Evolutionary conservation across 1,140 invertebrate genomes (phyloP), one percentile per base, ranked within the genome.

Genomic region (Macrobrachium rosenbergii): DNA sequence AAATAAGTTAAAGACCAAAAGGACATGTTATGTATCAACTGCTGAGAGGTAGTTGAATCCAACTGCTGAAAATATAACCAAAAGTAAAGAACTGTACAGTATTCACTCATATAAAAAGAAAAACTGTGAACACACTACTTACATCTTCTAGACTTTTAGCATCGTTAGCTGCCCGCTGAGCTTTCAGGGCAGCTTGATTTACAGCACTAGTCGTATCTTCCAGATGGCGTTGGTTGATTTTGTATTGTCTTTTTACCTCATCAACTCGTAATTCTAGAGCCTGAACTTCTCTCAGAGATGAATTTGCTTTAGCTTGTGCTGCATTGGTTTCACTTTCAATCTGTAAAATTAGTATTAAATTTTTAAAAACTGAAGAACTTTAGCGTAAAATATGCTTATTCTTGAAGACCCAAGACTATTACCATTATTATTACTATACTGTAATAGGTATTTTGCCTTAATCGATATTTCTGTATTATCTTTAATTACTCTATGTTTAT

Each of bases 251-350:
- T 90, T 96, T 95, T 14, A 98, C 92, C 62, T 94, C 93, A 87
- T 95, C 94, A 19, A 98, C 92, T 77, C 94, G 93, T 0, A 92
- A 92, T 63, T 95, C 94, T 77, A 98, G 91, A 2, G 92, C 90
- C 64, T 95, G 93, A 0, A 98, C 95, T 64, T 95, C 94, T 52
- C 93, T 92, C 58, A 94, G 93, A 1, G 96, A 96, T 81, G 94
- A 94, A 83, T 95, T 94, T 0, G 96, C 95, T 89, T 95, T 95
- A 60, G 93, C 93, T 90, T 95, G 94, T 1, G 96, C 96, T 86
- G 94, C 94, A 58, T 93, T 93, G 0, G 95, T 96, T 92, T 96
- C 95, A 87, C 94, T 93, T 17, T 93, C 92, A 91, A 96, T 95
- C 92, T 95, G 91, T 62, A 90, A 90, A 79, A 79, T 78, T 16